Evolutionary conservation across 2,797 vertebrate species (phyloP).

Genomic region (Oreonectes daqikongensis): DNA sequence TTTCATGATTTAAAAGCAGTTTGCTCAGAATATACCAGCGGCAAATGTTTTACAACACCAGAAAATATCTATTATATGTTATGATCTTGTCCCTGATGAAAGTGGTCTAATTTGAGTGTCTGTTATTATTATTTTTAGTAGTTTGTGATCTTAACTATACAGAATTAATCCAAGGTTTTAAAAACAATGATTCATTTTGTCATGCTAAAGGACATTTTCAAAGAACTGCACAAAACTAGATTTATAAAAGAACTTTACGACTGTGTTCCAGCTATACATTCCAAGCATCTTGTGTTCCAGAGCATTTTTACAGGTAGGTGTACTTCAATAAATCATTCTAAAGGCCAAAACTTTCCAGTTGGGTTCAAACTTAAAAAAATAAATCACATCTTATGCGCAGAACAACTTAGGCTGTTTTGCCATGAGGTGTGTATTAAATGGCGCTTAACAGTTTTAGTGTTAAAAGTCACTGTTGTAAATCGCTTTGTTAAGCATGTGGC

Average conservation of each 20-base stretch:
- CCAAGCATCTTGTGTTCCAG: conserved; percentile 21
- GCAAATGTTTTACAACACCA: background rate
- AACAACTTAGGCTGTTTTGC: background rate
- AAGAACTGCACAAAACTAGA: background rate
- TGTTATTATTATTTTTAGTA: background rate
- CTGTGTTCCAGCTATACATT: conserved; percentile 7
- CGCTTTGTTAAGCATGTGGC: background rate
- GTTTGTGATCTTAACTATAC: background rate
- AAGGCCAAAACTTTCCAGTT: conserved; percentile 32
- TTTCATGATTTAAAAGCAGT: background rate
- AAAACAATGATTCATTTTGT: background rate
- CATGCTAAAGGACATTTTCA: background rate
- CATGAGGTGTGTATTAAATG: background rate
- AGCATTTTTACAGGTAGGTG: conserved; percentile 19
- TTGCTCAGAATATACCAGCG: background rate
- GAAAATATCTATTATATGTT: background rate
- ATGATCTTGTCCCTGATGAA: background rate
- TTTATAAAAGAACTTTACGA: background rate
- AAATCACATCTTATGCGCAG: background rate
- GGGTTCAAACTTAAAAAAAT: conserved; percentile 12
- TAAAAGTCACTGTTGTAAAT: conserved; percentile 4
- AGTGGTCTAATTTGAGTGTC: background rate
- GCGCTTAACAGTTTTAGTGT: background rate
- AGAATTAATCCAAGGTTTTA: background rate
- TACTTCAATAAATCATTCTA: conserved; percentile 41